Evolutionary conservation across 2,888 invertebrate species (phyloP), one percentile per base, ranked within the genome.

Genomic region (Augiades crinisus): DNA sequence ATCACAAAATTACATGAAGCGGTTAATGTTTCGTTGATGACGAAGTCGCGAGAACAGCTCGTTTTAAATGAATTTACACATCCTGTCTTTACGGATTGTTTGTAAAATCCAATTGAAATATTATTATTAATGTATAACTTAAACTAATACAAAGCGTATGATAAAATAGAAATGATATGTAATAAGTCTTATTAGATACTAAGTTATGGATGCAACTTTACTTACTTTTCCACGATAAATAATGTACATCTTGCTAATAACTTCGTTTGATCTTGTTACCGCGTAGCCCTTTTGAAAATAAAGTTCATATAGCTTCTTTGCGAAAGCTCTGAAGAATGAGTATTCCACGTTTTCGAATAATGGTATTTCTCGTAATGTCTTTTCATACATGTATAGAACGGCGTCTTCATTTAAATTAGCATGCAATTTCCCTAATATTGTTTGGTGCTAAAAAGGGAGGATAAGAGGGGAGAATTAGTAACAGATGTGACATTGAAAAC

Each of bases 351-450:
- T 78, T 65, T 90, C 88, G 55, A 91, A 91, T 38, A 91, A 61
- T 6, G 91, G 90, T 60, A 91, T 91, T 68, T 90, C 88, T 57
- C 82, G 64, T 43, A 91, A 67, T 0, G 91, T 91, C 56, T 84
- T 82, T 62, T 91, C 91, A 58, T 91, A 91, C 81, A 91, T 82
- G 56, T 81, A 86, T 33, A 90, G 68, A 10, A 91, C 87, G 3
- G 88, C 86, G 58, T 91, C 91, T 80, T 91, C 91, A 60, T 90
- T 88, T 52, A 91, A 67, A 61, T 89, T 89, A 24, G 91, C 84
- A 65, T 91, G 90, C 30, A 91, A 64, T 66, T 90, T 90, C 4
- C 86, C 85, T 40, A 89, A 68, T 59, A 87, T 88, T 24, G 78
- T 77, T 73, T 88, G 87, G 51, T 89, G 88, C 88, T 88, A 59